Base-by-base conservation (phyloP, 2,888 invertebrate genomes). In the Metacarcinus magister region DNA sequence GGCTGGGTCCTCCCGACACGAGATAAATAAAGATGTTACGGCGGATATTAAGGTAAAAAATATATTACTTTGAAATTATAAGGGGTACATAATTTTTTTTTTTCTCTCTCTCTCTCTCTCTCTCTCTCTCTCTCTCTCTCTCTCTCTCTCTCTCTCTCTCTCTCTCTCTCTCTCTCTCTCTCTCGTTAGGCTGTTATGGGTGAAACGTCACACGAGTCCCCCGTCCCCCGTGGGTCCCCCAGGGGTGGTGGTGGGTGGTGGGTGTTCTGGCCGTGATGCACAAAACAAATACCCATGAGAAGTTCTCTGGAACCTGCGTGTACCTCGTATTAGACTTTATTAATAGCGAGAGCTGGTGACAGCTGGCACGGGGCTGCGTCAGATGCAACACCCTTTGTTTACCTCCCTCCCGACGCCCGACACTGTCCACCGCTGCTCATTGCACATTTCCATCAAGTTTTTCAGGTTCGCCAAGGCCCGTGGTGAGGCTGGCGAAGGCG, bases 371-470 rank as follows among this genome's bases (percentile, higher is more conserved):
- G 46, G 32, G 46, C 91, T 94, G 96, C 96, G 94, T 94, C 94
- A 96, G 96, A 94, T 96, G 96, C 96, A 96, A 96, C 96, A 96
- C 94, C 92, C 96, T 96, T 96, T 96, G 96, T 96, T 96, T 94
- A 92, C 92, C 32, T 60, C 39, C 23, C 48, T n/a, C 90, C 75
- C 28, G 8, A n/a, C 46, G 28, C 67, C 44, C 92, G 32, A 8
- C 32, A 43, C 19, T 19, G 28, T 39, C 28, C 94, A 92, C 94
- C 96, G 94, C 91, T 8, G 39, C 10, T 82, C 92, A 13, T 46
- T 60, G 32, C 7, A 82, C 92, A 94, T 96, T 96, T 94, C 89
- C 13, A 4, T 46, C 39, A 67, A 19, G 54, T 48, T 28, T 48
- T 44, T 19, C 10, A 32, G 8, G 16, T 82, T 39, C 28, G 23